Evolutionary conservation across 2,797 vertebrate species (phyloP), one percentile per base, ranked within the genome.

Genomic region (Anisognathus igniventris): DNA sequence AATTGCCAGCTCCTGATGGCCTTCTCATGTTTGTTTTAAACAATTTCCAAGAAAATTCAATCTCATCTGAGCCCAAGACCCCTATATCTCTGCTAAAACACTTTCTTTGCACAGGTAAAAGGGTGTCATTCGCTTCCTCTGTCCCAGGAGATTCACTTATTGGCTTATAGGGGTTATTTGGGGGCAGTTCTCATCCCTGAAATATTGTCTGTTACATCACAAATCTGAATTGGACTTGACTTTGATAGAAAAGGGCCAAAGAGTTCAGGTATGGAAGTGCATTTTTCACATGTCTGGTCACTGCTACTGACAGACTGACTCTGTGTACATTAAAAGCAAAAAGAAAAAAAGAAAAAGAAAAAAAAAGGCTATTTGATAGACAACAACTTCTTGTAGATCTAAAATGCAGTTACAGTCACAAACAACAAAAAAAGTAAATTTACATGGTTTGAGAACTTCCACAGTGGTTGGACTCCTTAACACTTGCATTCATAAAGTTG

Each of bases 21-120:
- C 65, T 92, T 88, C 53, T 80, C 19, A 48, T 61, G 50, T 80
- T 94, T 94, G 72, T 75, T 95, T 94, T 90, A 94, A 93, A 81
- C 33, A 31, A 75, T 91, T 95, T 93, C 42, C 54, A 67, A 25
- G 14, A 60, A 65, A 77, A 91, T 74, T 88, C 65, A 45, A 35
- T 80, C 47, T 83, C 72, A 56, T 45, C 61, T 80, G 65, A 83
- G 72, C 23, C 28, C 1, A 4, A 83, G 31, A 31, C n/a, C 42
- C 14, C 42, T 60, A 25, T 70, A 90, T 87, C 57, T 75, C 57
- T 90, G 40, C 31, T 82, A 5, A 44, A 95, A 65, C 20, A 28
- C 30, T 88, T 83, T 40, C 62, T 88, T 88, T 73, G 60, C 45
- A 47, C 23, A 37, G 53, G 37, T 70, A 57, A 89, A 95, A 89